phyloP scores from a whole-genome alignment of 2,797 vertebrate genomes.

The Pseudochromis fuscus region DNA sequence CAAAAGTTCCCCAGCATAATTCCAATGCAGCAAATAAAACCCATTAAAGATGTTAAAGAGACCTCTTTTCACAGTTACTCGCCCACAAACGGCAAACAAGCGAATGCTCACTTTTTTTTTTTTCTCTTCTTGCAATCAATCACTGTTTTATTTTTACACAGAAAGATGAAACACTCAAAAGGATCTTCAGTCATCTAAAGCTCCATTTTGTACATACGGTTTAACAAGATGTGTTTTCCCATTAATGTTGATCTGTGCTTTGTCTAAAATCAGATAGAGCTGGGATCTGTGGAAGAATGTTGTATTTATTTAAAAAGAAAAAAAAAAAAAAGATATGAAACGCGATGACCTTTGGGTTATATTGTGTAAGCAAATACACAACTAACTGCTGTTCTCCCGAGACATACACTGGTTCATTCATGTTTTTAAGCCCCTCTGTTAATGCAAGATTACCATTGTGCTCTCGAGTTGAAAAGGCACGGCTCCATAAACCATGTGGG shows the following conservation, averaged over 20 bases:
- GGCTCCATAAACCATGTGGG: constrained; percentile 63
- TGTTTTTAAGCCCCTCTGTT: constrained; percentile 61
- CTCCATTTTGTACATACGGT: background rate
- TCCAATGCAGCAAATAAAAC: background rate
- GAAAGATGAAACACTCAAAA: background rate
- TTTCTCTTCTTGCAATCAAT: background rate
- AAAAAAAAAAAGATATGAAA: constrained; percentile 40
- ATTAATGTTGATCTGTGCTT: background rate
- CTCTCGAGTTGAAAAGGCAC: constrained; percentile 67
- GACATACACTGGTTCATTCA: constrained; percentile 60
- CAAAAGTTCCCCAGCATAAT: background rate
- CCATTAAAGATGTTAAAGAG: background rate
- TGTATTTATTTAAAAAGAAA: constrained; percentile 35
- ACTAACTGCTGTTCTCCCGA: constrained; percentile 40
- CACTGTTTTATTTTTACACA: background rate
- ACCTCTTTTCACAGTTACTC: constrained; percentile 9
- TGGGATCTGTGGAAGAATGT: constrained; percentile 11
- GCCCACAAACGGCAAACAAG: background rate
- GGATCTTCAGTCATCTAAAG: background rate
- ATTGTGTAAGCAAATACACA: constrained; percentile 51
- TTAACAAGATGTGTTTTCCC: background rate
- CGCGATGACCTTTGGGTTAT: constrained; percentile 40
- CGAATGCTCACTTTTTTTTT: background rate
- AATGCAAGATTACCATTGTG: constrained; percentile 69
- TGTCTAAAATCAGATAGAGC: background rate